Evolutionary conservation across 2,797 vertebrate genomes (phyloP), one percentile per base, ranked within the genome.

Genomic region (Pempheris klunzingeri): DNA sequence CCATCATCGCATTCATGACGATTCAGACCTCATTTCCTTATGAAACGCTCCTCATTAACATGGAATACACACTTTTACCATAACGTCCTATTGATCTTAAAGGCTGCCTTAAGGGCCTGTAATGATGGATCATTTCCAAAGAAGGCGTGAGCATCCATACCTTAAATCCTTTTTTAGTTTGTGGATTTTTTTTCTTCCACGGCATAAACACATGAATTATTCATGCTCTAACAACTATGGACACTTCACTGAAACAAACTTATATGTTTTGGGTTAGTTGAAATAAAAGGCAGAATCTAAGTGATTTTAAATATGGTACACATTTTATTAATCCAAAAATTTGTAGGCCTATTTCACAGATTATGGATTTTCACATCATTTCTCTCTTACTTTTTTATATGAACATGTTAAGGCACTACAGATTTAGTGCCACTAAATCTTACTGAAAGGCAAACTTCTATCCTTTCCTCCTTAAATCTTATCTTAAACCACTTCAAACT

Each of bases 21-120:
- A 39, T 9, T 44, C 22, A 61, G 13, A 36, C 39, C 26, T 14
- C 43, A 39, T 69, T 77, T 41, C 55, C 52, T 50, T 10, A 12
- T 54, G 53, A 71, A 80, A 78, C 58, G 54, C 13, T 18, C 39
- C 53, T 49, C 36, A 58, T 79, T 79, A 57, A 41, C 22, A 49
- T 34, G n/a, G 28, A 75, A 68, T 65, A 57, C 58, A 68, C 70
- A 61, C 24, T 43, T 3, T 38, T 1, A 18, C 14, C 22, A 9
- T 13, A 34, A 47, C 34, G 36, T 24, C 15, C 34, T 44, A n/a
- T 36, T 59, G 55, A 59, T 18, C 10, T 12, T 20, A 54, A 54
- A 32, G 18, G 6, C 2, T n/a, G 41, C n/a, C 10, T n/a, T 32
- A 14, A 58, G 10, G 32, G 24, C 12, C 30, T 30, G n/a, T 4